Base-by-base conservation (phyloP, 2,113 vertebrate species). In the Turnix velox region DNA sequence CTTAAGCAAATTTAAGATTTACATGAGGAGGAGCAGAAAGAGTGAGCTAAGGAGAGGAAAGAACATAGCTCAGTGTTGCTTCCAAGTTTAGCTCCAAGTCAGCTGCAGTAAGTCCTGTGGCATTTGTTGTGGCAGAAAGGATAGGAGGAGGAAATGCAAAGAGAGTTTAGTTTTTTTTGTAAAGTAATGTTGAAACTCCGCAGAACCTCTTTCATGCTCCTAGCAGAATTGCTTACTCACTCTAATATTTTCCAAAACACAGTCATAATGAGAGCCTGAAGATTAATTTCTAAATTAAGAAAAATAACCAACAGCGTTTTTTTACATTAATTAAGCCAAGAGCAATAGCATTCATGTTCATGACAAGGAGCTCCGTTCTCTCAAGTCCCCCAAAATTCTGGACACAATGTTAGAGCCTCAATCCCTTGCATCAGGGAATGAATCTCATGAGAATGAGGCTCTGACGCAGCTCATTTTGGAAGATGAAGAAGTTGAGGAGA, bases 351-450 rank as follows among this genome's bases (percentile, higher is more conserved):
- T 7, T 67, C 20, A 14, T 35, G 7, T 25, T 68, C n/a, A 39
- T 33, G 66, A 73, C 20, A 27, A 14, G 6, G 3, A 51, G 7
- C 14, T 72, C 14, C 55, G 27, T n/a, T 66, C 3, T 40, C 89
- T 39, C 69, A 37, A 37, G 27, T 40, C 24, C 35, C 14, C 5
- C 16, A 7, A 72, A 71, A 83, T 63, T 75, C 74, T 85, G 37
- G 46, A 40, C 19, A 8, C 18, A 23, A 6, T 4, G 6, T 63
- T 51, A 87, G 13, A 46, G 5, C 15, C 69, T 65, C 33, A 22
- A 0, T 58, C 12, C 10, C 27, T 54, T 30, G 12, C 10, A 31
- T 3, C 0, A 2, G 13, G 3, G 10, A 8, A 40, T 51, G 40
- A 57, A 14, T 7, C 28, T 31, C 31, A 6, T 19, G 25, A 69